Percentiles rank a stretch among this genome's conserved stretches.
Conservation (phyloP, 2,797 vertebrate genomes). For the Dendrocincla tyrannina region DNA sequence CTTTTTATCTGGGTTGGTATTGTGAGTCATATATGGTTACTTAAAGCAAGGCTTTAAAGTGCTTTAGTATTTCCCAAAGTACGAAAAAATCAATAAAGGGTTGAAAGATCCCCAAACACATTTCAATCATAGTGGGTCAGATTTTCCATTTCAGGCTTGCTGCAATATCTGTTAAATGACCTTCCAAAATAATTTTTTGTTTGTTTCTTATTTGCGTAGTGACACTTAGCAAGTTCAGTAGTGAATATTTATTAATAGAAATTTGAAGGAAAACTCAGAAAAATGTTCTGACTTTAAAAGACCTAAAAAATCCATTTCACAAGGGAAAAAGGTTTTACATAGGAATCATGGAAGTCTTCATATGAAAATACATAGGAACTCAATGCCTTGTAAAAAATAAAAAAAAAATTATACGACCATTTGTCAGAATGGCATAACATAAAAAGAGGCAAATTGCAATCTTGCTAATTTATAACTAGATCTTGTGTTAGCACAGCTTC, state of each 20-base stretch:
- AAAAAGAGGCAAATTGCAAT: neutral
- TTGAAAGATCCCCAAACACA: neutral
- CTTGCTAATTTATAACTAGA: neutral
- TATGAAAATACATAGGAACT: neutral
- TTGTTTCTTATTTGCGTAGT: neutral
- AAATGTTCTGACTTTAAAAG: neutral
- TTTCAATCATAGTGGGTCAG: neutral
- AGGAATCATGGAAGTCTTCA: neutral
- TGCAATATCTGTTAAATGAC: neutral
- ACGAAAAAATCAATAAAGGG: neutral
- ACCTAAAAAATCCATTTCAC: neutral
- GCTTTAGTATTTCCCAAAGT: neutral
- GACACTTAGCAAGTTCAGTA: neutral
- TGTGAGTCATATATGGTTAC: neutral
- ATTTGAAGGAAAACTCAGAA: neutral
- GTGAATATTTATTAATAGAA: neutral
- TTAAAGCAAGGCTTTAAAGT: neutral
- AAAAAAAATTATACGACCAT: neutral
- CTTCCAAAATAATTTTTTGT: neutral
- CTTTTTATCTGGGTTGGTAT: neutral
- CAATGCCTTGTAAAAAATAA: neutral
- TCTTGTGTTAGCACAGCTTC: fast-evolving
- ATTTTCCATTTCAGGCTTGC: neutral
- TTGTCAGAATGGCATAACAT: neutral
- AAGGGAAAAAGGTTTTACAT: neutral